A percentile compares a stretch with the other conserved stretches of the same genome.
Evolutionary conservation across 1,140 invertebrate genomes (phyloP).

Genomic region (Amyelois transitella): DNA sequence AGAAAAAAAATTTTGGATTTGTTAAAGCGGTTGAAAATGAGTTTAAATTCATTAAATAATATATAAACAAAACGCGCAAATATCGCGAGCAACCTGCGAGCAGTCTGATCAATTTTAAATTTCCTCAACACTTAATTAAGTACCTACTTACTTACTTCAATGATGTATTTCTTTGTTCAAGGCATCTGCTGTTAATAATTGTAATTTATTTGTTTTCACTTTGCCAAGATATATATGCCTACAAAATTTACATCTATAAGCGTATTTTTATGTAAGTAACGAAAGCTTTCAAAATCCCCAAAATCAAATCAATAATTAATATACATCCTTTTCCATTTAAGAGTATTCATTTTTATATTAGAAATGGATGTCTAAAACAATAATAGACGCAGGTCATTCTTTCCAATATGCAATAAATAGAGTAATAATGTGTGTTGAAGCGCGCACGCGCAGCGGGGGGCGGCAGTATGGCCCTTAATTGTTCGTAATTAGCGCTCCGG

Average conservation of each 20-base stretch:
- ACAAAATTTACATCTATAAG: background rate
- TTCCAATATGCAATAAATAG: constrained; percentile 61
- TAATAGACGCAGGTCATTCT: constrained; percentile 31
- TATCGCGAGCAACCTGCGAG: too few relatives aligned
- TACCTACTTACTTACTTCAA: too few relatives aligned
- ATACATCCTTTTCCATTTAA: background rate
- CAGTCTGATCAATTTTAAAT: too few relatives aligned
- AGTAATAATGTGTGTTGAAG: constrained; percentile 30
- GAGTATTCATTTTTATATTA: background rate
- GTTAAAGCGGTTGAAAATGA: too few relatives aligned
- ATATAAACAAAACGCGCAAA: too few relatives aligned
- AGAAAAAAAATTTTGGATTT: too few relatives aligned
- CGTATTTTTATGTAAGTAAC: background rate
- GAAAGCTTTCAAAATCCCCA: background rate
- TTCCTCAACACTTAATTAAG: too few relatives aligned
- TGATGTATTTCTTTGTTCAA: too few relatives aligned
- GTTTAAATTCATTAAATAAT: too few relatives aligned
- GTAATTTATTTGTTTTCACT: too few relatives aligned
- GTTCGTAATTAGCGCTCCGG: constrained; percentile 47
- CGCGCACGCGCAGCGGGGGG: constrained; percentile 25
- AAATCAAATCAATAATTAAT: background rate
- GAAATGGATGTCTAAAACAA: constrained; percentile 17
- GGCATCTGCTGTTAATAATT: too few relatives aligned
- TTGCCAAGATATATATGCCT: background rate
- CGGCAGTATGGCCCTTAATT: constrained; percentile 41